Percentiles rank a stretch among this genome's conserved stretches.
These are phyloP conservation scores for Harpegnathos saltator DNA, from an alignment of 1,140 invertebrate genomes.

Conservation along the genomic window DNA sequence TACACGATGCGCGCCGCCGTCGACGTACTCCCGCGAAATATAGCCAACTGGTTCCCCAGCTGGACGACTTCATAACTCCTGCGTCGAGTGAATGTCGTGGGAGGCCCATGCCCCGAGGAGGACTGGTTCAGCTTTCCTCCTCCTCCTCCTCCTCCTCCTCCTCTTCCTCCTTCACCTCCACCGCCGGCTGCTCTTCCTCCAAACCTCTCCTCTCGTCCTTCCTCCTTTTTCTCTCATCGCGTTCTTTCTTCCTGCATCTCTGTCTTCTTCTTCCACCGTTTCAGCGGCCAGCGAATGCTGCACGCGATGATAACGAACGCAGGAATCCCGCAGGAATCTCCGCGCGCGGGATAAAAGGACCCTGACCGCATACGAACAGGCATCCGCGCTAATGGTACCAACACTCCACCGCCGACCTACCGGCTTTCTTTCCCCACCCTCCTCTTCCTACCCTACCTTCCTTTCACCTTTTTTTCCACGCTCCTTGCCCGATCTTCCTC, in stretches of 20 bases:
- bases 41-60: constrained; percentile 76
- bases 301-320: constrained; percentile 80
- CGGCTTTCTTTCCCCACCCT: constrained; percentile 42
- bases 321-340: constrained; percentile 82
- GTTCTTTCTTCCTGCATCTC: constrained; percentile 65
- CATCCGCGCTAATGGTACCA: constrained; percentile 84
- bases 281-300: constrained; percentile 67
- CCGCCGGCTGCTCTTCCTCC: too few species aligned
- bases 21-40: constrained; percentile 75
- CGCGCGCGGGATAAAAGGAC: constrained; percentile 80
- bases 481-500: constrained; percentile 6
- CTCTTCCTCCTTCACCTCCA: background rate
- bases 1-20: constrained; percentile 67
- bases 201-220: background rate
- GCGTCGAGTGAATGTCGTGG: constrained; percentile 77
- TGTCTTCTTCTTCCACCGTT: constrained; percentile 56
- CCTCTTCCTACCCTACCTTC: constrained; percentile 17
- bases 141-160: constrained; percentile 6
- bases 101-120: constrained; percentile 74
- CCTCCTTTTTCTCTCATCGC: constrained; percentile 67
- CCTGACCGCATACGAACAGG: constrained; percentile 79
- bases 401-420: constrained; percentile 80
- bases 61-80: constrained; percentile 83
- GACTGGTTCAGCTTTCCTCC: constrained; percentile 68
- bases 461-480: constrained; percentile 49